Evolutionary conservation across 2,888 invertebrate species (phyloP).

Genomic region (Ceratothoa steindachneri): DNA sequence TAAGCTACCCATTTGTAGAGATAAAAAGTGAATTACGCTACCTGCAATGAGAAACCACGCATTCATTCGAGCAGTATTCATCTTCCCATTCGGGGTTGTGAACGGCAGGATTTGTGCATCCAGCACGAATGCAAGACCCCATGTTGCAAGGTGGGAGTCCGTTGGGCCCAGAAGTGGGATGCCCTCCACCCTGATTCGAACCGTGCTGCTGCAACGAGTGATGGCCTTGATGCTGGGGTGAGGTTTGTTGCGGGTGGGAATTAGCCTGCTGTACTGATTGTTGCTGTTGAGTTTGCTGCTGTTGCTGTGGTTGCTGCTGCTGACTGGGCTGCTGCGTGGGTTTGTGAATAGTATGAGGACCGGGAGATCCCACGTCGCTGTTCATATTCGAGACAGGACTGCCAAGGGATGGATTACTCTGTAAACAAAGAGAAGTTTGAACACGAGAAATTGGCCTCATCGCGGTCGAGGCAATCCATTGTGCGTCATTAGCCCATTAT

Average conservation of each 20-base stretch:
- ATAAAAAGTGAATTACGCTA: too few species aligned
- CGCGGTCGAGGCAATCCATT: too few species aligned
- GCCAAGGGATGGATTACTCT: conserved; percentile 5
- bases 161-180: conserved; percentile 31
- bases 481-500: too few species aligned
- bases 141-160: neutral
- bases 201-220: conserved; percentile 21
- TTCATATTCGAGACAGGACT: conserved; percentile 1
- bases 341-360: neutral
- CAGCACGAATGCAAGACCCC: conserved; percentile 70
- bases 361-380: neutral
- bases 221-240: conserved; percentile 19
- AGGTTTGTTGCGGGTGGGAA: conserved; percentile 16
- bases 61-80: conserved; percentile 95
- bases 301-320: conserved; percentile 31
- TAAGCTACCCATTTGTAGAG: too few species aligned
- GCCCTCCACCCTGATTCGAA: conserved; percentile 21
- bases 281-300: conserved; percentile 29
- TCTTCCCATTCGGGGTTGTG: conserved; percentile 93
- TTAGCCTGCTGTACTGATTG: conserved; percentile 19
- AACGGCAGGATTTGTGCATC: conserved; percentile 84
- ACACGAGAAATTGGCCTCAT: too few species aligned
- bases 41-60: conserved; percentile 93
- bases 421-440: too few species aligned
- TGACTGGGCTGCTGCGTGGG: conserved; percentile 20